phyloP scores from a whole-genome alignment of 2,888 invertebrate genomes.

The Orthosia incerta region DNA sequence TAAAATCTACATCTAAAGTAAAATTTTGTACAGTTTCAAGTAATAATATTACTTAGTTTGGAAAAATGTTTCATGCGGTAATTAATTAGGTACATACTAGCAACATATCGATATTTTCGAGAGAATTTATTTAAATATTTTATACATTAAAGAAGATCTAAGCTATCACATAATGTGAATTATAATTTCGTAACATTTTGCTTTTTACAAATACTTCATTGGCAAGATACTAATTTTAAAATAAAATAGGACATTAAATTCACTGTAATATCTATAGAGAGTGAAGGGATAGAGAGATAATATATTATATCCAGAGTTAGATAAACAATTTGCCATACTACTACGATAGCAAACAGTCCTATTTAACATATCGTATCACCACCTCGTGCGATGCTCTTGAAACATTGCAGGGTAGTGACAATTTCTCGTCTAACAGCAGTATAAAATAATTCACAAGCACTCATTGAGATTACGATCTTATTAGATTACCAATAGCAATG shows the following conservation, averaged over 20 bases:
- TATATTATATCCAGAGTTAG: conserved; percentile 79
- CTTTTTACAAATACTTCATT: conserved; percentile 87
- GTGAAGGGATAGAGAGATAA: conserved; percentile 87
- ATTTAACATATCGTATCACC: conserved; percentile 70
- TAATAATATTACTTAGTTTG: conserved; percentile 69
- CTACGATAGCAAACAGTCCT: conserved; percentile 86
- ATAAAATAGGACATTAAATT: conserved; percentile 82
- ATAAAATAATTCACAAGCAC: conserved; percentile 80
- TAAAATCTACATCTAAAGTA: conserved; percentile 80
- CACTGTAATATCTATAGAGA: conserved; percentile 86
- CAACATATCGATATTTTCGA: conserved; percentile 78
- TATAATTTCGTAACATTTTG: conserved; percentile 81
- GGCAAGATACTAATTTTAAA: conserved; percentile 86
- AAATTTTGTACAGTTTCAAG: conserved; percentile 86
- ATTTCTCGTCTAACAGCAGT: conserved; percentile 76
- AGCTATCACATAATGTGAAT: conserved; percentile 87
- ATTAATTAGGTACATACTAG: conserved; percentile 79
- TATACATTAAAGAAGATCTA: conserved; percentile 86
- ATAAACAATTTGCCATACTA: conserved; percentile 87
- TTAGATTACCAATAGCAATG: conserved; percentile 81
- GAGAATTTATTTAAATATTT: conserved; percentile 74
- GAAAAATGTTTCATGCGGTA: conserved; percentile 71
- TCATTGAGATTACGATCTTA: conserved; percentile 89
- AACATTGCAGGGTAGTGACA: conserved; percentile 86
- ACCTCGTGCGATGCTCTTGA: conserved; percentile 86